These are phyloP conservation scores for Bombus waltoni DNA, from an alignment of 1,140 invertebrate genomes.

Conservation along the genomic window DNA sequence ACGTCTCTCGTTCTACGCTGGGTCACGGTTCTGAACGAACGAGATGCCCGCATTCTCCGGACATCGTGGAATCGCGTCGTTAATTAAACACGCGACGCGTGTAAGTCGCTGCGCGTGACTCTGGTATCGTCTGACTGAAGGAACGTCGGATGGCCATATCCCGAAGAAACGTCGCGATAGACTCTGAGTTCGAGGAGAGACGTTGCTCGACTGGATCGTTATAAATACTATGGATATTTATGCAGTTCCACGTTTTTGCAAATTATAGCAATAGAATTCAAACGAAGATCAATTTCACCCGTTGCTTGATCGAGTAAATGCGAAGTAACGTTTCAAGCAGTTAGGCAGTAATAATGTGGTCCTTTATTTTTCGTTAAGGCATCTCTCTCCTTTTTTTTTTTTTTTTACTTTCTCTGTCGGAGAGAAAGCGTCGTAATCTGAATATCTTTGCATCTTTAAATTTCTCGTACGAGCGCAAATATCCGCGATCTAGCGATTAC, in stretches of 20 bases:
- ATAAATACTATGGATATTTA: background rate
- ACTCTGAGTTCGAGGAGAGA: background rate
- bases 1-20: background rate
- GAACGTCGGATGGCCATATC: too few relatives aligned
- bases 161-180: background rate
- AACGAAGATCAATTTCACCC: background rate
- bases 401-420: too few relatives aligned
- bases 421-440: background rate
- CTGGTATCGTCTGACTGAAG: background rate
- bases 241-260: background rate
- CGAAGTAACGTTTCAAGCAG: too few relatives aligned
- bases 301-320: background rate
- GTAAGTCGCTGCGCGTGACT: constrained; percentile 15
- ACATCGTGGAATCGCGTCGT: background rate
- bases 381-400: too few relatives aligned
- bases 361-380: too few relatives aligned
- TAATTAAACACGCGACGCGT: constrained; percentile 23
- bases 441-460: background rate
- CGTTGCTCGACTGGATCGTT: background rate
- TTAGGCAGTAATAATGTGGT: too few relatives aligned
- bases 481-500: background rate
- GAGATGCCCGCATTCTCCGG: background rate
- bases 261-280: background rate
- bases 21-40: background rate
- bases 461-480: too few relatives aligned